Percentiles rank a stretch among this genome's conserved stretches.
Conservation (phyloP, 2,888 invertebrate genomes). For the Drepana falcataria region DNA sequence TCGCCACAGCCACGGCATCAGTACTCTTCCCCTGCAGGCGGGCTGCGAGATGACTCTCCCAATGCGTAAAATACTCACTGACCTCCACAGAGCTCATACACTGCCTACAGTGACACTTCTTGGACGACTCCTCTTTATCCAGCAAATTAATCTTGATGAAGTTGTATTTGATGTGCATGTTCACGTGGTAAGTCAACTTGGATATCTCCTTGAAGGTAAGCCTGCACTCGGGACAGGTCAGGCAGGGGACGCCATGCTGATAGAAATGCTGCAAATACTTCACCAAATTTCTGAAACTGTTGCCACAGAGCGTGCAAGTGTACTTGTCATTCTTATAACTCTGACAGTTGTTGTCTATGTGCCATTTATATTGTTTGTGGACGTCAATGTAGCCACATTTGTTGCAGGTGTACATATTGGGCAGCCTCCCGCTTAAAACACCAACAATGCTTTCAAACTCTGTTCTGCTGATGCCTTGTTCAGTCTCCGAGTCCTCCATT, state of each 20-base stretch:
- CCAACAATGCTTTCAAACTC: constrained; percentile 2
- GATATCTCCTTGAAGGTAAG: fast-evolving
- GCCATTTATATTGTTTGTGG: constrained; percentile 17
- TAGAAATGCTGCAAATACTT: constrained; percentile 30
- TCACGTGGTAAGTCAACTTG: constrained; percentile 16
- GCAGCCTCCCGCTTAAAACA: not conserved
- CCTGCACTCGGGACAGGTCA: constrained; percentile 31
- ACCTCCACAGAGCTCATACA: constrained; percentile 11
- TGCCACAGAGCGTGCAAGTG: constrained; percentile 26
- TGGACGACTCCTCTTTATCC: not conserved
- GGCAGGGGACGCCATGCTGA: constrained; percentile 11
- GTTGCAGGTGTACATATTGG: constrained; percentile 17
- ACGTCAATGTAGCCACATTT: constrained; percentile 15
- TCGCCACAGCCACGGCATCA: not conserved
- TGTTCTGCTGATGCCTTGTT: constrained; percentile 3
- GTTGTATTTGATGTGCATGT: constrained; percentile 20
- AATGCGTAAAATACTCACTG: constrained; percentile 30
- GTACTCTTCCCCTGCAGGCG: too few relatives aligned
- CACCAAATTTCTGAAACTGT: constrained; percentile 5
- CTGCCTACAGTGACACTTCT: constrained; percentile 21
- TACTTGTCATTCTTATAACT: not conserved
- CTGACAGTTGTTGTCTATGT: constrained; percentile 4
- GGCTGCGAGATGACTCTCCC: constrained; percentile 34
- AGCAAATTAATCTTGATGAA: constrained; percentile 15
- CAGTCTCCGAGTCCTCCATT: constrained; percentile 2